Evolutionary conservation across 2,888 invertebrate species (phyloP), one percentile per base, ranked within the genome.

Genomic region (Lithosia quadra): DNA sequence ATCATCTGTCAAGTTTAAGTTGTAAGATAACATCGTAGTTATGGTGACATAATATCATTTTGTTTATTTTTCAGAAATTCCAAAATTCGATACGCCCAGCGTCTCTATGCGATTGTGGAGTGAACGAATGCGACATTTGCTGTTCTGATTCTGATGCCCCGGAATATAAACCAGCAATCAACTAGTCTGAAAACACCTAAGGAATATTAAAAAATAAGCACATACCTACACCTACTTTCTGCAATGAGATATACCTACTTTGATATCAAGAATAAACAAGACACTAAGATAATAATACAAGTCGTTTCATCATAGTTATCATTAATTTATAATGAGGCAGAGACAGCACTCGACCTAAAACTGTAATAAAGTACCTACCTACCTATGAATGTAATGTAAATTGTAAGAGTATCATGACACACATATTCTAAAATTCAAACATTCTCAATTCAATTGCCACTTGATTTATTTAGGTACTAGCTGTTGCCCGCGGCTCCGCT

Each of bases 71-170:
- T 68, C 95, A 98, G 98, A 98, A 97, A 96, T 91, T 98, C 63
- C 96, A 96, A 83, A 96, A 96, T 85, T 96, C 98, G 9, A 95
- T 98, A 73, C 96, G 96, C 77, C 97, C 98, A 9, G 96, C 97
- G 55, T 92, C 93, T 73, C 95, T 98, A 79, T 97, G 97, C 83
- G 97, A 97, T 83, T 98, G 98, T 84, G 97, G 97, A 22, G 96
- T 97, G 77, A 96, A 96, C 85, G 97, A 98, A 95, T 98, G 98
- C 87, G 97, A 97, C 79, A 90, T 93, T 73, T 95, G 95, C 86
- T 93, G 87, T 80, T 94, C 94, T 36, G 94, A 94, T 34, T 94
- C 94, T 18, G 95, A 95, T 61, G 84, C 87, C 34, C 89, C 92
- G 39, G 94, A 94, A 69, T 92, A 94, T 81, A 94, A 94, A 86